Percentiles rank a stretch among this genome's conserved stretches.
Conservation (phyloP, 2,797 vertebrate genomes). For the Molothrus aeneus region DNA sequence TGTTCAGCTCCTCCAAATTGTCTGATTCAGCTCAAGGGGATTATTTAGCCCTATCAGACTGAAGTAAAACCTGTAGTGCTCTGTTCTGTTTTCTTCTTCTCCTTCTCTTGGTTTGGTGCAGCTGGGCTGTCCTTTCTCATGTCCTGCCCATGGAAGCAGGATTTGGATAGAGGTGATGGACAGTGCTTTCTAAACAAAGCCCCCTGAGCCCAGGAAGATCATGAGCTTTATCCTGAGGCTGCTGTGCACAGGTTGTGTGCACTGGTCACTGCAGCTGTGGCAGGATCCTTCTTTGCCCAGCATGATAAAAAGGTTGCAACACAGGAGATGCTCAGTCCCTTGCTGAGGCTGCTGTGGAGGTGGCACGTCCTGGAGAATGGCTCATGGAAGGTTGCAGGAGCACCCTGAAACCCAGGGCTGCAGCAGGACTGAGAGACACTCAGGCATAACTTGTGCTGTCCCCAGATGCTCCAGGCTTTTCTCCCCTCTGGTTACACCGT, state of each 20-base stretch:
- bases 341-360: background rate
- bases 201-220: background rate
- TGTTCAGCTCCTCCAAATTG: background rate
- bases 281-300: background rate
- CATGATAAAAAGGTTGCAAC: background rate
- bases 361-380: no score
- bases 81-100: background rate
- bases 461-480: background rate
- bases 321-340: background rate
- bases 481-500: fast-evolving
- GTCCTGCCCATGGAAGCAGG: background rate
- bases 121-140: background rate
- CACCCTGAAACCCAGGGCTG: background rate
- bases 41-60: background rate
- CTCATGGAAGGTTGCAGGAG: background rate
- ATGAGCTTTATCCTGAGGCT: background rate
- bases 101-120: background rate
- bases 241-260: background rate
- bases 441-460: background rate
- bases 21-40: background rate
- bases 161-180: background rate
- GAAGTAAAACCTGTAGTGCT: background rate
- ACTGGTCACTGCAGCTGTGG: background rate
- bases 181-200: background rate
- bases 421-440: background rate